Conservation (phyloP, 2,888 invertebrate species). For the Chirona hameri region DNA sequence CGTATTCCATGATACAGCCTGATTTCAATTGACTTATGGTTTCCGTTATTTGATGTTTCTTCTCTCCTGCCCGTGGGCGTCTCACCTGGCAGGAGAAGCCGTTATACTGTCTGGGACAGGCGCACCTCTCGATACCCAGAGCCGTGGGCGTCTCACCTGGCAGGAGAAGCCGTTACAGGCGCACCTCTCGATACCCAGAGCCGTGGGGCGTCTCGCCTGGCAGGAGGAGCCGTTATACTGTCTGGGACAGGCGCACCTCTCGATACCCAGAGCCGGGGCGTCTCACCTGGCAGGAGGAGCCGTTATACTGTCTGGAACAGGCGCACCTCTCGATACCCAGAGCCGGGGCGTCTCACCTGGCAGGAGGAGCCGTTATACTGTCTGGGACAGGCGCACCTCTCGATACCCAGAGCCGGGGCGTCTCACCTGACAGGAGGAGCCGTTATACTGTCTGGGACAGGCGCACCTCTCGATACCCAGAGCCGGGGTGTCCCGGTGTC, state of each 20-base stretch:
- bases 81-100: slow-evolving; percentile 80
- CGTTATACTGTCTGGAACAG: too few species aligned
- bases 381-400: not conserved
- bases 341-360: not conserved
- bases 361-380: not conserved
- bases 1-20: too few species aligned
- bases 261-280: too few species aligned
- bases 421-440: not conserved
- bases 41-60: too few species aligned
- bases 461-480: slow-evolving; percentile 80
- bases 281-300: not conserved
- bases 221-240: slow-evolving; percentile 85
- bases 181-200: too few species aligned
- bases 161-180: slow-evolving; percentile 72
- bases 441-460: slow-evolving; percentile 58
- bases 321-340: too few species aligned
- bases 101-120: slow-evolving; percentile 54
- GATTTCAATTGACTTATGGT: too few species aligned
- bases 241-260: slow-evolving; percentile 39
- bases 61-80: slow-evolving; percentile 42
- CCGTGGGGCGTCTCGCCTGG: slow-evolving; percentile 61
- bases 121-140: too few species aligned
- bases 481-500: slow-evolving; percentile 64
- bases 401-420: too few species aligned
- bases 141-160: slow-evolving; percentile 55